Base-by-base conservation (phyloP, 2,888 invertebrate species). In the Theodoxus fluviatilis region DNA sequence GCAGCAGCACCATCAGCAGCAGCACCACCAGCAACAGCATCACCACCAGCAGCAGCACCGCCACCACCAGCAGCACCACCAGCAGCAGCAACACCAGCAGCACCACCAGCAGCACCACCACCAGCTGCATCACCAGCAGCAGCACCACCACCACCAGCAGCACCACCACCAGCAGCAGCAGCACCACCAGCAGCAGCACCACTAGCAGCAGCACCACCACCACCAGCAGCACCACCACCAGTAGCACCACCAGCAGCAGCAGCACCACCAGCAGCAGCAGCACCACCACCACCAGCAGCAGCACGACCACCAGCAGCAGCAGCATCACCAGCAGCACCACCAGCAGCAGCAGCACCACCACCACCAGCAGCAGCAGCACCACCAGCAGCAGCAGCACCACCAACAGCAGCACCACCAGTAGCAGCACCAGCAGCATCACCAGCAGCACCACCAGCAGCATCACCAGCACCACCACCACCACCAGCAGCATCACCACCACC, bases 141-240 rank as follows among this genome's bases (percentile, higher is more conserved):
- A 61, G 9, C 25, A 31, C 6, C 31, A 75, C 15, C 72, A 78
- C 40, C 69, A 74, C 15, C 35, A 49, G 7, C 55, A 67, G 59
- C 72, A 74, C 73, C 68, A 57, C n/a, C 73, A 73, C 55, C 68
- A 72, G 43, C 72, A 74, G n/a, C 59, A 68, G 33, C 15, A 37
- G n/a, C 74, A 73, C 59, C 59, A 63, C 47, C 71, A 71, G 43
- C 78, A 78, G 68, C 73, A 71, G 55, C 70, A 78, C 59, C 75
- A 77, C 57, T 77, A 75, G 61, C 75, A 79, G 47, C 75, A 74
- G 49, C 73, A 55, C 47, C 75, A 75, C 61, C 73, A 72, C 22
- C 67, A 70, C 2, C 70, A 67, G 64, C 55, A 65, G n/a, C n/a
- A n/a, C n/a, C n/a, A n/a, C n/a, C n/a, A n/a, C n/a, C n/a, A n/a